These are phyloP conservation scores for Calidris pygmaea DNA, from an alignment of 2,113 vertebrate genomes.

Conservation along the genomic window DNA sequence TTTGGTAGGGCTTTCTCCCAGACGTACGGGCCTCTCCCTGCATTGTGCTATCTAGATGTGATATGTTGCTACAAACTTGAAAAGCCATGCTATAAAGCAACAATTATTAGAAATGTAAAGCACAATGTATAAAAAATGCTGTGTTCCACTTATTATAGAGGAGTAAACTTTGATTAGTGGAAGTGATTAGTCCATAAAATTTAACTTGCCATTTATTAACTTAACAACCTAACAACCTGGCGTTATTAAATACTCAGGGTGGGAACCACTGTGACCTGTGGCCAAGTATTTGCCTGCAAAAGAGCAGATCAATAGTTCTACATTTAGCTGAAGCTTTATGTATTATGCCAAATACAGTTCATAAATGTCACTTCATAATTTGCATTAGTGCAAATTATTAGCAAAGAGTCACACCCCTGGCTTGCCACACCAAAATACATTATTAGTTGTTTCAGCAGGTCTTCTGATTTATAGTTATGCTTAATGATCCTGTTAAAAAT, in stretches of 20 bases:
- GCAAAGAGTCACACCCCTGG: constrained; percentile 31
- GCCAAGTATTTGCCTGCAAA: constrained; percentile 41
- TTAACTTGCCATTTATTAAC: constrained; percentile 55
- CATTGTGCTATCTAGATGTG: not conserved
- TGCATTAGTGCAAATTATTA: constrained; percentile 62
- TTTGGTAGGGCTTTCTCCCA: not conserved
- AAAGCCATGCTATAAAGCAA: not conserved
- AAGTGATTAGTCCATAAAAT: constrained; percentile 50
- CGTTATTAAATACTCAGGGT: constrained; percentile 10
- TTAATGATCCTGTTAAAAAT: constrained; percentile 30
- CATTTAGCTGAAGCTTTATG: constrained; percentile 55
- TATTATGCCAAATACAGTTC: constrained; percentile 56
- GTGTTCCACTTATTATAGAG: not conserved
- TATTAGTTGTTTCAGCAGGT: constrained; percentile 30
- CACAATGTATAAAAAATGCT: not conserved
- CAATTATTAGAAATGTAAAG: not conserved
- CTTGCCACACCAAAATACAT: constrained; percentile 1
- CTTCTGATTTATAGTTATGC: constrained; percentile 45
- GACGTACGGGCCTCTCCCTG: not conserved
- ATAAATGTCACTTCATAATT: constrained; percentile 68
- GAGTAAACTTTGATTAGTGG: constrained; percentile 17
- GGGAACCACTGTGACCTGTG: constrained; percentile 13
- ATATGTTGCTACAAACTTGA: not conserved
- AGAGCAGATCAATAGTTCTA: constrained; percentile 42
- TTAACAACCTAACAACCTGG: constrained; percentile 32